Evolutionary conservation across 2,113 vertebrate species (phyloP), one percentile per base, ranked within the genome.

Genomic region (Brachirus orientalis): DNA sequence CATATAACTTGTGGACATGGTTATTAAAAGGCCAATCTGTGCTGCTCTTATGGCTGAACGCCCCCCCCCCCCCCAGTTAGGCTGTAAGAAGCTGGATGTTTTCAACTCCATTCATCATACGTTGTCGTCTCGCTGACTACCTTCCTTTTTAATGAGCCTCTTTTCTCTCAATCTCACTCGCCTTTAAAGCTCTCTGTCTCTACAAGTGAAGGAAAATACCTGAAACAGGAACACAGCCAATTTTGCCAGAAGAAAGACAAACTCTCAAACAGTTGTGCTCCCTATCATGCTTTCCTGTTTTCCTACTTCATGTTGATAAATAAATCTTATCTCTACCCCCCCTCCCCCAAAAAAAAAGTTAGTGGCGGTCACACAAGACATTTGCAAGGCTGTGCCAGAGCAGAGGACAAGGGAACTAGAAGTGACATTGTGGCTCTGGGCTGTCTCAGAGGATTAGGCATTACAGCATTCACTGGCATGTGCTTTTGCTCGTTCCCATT

Each of bases 391-490:
- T 65, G 83, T 81, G 77, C 73, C 35, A 47, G 67, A 81, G 79
- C 86, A 87, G 86, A 91, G 85, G 89, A 92, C 87, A 84, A 75
- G 84, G 86, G 83, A 93, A 92, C 86, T 87, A 84, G 90, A 93
- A 94, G 90, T 92, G 92, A 92, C 91, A 93, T 91, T 91, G 90
- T 90, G 81, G 91, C 91, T 88, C 77, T 85, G 81, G 87, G 88
- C 91, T 93, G 91, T 93, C 93, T 93, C 89, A 85, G 72, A 92
- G 90, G 92, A 91, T 94, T 93, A 94, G 85, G 87, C 83, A 87
- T 89, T 90, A 93, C 90, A 93, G 90, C 90, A 76, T 86, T 93
- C 91, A 93, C 85, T 85, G 86, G 76, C 88, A 89, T 83, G 88
- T 90, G 91, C 88, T 90, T 85, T 88, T 89, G 85, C 86, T 92